These are phyloP conservation scores for Rhynchophorus ferrugineus DNA, from an alignment of 1,140 invertebrate species.

Conservation along the genomic window DNA sequence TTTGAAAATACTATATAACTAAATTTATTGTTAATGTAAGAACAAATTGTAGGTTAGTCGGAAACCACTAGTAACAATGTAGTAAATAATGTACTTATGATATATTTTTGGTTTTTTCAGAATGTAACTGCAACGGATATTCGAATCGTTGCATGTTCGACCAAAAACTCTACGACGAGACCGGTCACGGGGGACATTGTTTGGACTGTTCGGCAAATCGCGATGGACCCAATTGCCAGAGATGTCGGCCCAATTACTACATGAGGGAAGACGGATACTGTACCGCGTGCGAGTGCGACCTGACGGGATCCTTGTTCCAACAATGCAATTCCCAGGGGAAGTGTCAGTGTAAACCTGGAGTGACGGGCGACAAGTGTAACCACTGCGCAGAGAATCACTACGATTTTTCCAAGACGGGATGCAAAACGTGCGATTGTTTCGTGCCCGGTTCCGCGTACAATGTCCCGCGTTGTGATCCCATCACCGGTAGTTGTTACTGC, in stretches of 20 bases:
- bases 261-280: slow-evolving; percentile 71
- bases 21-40: too few species aligned
- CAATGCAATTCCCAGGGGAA: slow-evolving; percentile 90
- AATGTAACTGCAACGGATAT: slow-evolving; percentile 94
- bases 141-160: slow-evolving; percentile 95
- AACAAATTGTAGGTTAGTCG: too few species aligned
- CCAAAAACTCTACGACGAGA: slow-evolving; percentile 76
- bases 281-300: slow-evolving; percentile 79
- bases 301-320: slow-evolving; percentile 74
- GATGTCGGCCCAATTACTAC: slow-evolving; percentile 87
- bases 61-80: too few species aligned
- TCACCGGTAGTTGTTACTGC: slow-evolving; percentile 76
- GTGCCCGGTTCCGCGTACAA: slow-evolving; percentile 74
- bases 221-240: slow-evolving; percentile 90
- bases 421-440: slow-evolving; percentile 82
- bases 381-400: slow-evolving; percentile 80
- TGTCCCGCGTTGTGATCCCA: slow-evolving; percentile 72
- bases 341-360: slow-evolving; percentile 89
- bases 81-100: too few species aligned
- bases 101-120: slow-evolving; percentile 53
- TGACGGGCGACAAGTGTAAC: slow-evolving; percentile 89
- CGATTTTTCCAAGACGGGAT: slow-evolving; percentile 77
- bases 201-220: slow-evolving; percentile 88
- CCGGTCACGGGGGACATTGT: slow-evolving; percentile 97
- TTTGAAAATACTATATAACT: too few species aligned